phyloP scores from a whole-genome alignment of 2,113 vertebrate species.

The Verasper variegatus region DNA sequence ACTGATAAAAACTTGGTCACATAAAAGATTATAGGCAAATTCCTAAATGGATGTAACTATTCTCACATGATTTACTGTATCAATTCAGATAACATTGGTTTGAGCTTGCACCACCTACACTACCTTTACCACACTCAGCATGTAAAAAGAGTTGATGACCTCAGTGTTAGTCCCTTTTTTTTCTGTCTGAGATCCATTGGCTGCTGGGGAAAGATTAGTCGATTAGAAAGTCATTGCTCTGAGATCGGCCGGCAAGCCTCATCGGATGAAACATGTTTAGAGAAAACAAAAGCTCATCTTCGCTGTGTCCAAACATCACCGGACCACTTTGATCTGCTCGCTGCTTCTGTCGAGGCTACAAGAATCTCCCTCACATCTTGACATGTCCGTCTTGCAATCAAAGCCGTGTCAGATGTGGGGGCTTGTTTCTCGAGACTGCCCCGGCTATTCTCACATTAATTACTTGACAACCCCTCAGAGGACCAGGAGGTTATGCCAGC shows the following conservation, averaged over 20 bases:
- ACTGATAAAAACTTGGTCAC: too few relatives aligned
- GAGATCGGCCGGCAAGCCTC: constrained; percentile 52
- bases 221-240: constrained; percentile 55
- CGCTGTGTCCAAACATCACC: constrained; percentile 49
- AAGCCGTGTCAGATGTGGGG: constrained; percentile 60
- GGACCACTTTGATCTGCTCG: constrained; percentile 63
- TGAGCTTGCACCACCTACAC: neutral
- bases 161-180: constrained; percentile 16
- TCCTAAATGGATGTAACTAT: neutral
- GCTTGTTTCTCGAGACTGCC: constrained; percentile 45
- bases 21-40: too few relatives aligned
- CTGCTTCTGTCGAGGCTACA: constrained; percentile 47
- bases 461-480: constrained; percentile 60
- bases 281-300: constrained; percentile 63
- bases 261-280: constrained; percentile 71
- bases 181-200: constrained; percentile 12
- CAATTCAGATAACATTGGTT: neutral
- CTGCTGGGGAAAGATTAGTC: constrained; percentile 59
- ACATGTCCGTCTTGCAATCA: constrained; percentile 57
- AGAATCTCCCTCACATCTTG: constrained; percentile 63
- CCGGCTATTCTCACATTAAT: constrained; percentile 64
- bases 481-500: constrained; percentile 52
- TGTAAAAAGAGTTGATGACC: constrained; percentile 32
- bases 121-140: constrained; percentile 3
- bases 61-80: neutral